These are phyloP conservation scores for Idaea aversata DNA, from an alignment of 2,888 invertebrate genomes.

Conservation along the genomic window DNA sequence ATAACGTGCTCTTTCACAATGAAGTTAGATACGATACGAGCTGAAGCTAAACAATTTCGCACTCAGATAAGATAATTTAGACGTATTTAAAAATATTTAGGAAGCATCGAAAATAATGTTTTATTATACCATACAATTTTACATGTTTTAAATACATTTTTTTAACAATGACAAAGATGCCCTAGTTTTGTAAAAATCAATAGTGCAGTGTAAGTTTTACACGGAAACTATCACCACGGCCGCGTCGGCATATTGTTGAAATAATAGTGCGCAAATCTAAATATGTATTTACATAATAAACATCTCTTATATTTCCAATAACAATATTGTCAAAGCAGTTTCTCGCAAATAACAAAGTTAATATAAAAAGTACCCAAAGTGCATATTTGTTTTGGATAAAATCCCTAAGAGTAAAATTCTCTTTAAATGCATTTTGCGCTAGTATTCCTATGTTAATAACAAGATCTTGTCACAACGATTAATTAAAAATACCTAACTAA, in stretches of 20 bases:
- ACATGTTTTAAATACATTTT: not conserved
- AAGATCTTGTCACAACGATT: not conserved
- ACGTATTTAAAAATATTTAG: not conserved
- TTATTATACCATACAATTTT: not conserved
- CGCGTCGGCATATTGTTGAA: not conserved
- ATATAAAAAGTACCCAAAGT: not conserved
- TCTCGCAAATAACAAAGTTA: not conserved
- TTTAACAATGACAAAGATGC: not conserved
- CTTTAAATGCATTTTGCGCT: not conserved
- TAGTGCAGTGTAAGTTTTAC: slow-evolving; percentile 12
- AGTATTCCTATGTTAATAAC: not conserved
- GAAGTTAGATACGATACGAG: slow-evolving; percentile 28
- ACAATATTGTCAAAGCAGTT: not conserved
- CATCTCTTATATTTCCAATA: not conserved
- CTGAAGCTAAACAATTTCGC: not conserved
- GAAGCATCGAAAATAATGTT: not conserved
- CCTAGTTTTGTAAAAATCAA: slow-evolving; percentile 11
- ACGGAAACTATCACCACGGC: not conserved
- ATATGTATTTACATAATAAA: not conserved
- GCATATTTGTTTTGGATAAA: not conserved
- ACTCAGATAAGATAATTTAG: not conserved
- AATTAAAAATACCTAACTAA: not conserved
- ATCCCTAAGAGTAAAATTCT: not conserved
- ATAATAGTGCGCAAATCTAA: not conserved
- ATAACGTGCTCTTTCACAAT: slow-evolving; percentile 20